Conservation (phyloP, 2,797 vertebrate genomes). For the Squalus acanthias region DNA sequence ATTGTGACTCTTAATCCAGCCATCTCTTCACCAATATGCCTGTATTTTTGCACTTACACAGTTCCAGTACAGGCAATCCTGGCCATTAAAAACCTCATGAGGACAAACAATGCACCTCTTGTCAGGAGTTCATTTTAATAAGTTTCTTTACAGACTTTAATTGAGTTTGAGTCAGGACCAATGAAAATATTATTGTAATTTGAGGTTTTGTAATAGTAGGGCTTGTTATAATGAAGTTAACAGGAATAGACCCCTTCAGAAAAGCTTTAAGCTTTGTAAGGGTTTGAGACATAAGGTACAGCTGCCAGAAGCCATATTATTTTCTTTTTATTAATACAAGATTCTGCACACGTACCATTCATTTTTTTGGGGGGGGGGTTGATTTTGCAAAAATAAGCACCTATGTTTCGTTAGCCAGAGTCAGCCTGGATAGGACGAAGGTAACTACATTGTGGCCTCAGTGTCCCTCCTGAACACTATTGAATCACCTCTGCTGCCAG, state of each 20-base stretch:
- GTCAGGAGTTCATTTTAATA: not conserved
- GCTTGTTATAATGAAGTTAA: not conserved
- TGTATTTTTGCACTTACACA: not conserved
- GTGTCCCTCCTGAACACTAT: not conserved
- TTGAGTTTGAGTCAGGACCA: conserved; percentile 23
- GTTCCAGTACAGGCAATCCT: not conserved
- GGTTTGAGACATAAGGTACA: not conserved
- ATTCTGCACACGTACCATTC: not conserved
- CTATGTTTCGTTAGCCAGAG: not conserved
- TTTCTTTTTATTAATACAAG: conserved; percentile 9
- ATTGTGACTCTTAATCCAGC: not conserved
- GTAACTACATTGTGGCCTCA: not conserved
- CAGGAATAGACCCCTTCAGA: not conserved
- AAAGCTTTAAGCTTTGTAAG: conserved; percentile 4
- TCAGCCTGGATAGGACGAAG: not conserved
- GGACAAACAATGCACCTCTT: not conserved
- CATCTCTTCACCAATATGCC: not conserved
- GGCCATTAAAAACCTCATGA: not conserved
- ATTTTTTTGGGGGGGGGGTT: not conserved
- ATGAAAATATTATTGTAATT: conserved; percentile 35
- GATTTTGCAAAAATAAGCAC: not conserved
- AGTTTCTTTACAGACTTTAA: not conserved
- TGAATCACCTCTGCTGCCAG: not conserved
- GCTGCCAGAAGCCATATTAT: not conserved
- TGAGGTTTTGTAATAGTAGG: conserved; percentile 12